Base-by-base conservation (phyloP, 2,888 invertebrate genomes). In the Abscondita cerata region DNA sequence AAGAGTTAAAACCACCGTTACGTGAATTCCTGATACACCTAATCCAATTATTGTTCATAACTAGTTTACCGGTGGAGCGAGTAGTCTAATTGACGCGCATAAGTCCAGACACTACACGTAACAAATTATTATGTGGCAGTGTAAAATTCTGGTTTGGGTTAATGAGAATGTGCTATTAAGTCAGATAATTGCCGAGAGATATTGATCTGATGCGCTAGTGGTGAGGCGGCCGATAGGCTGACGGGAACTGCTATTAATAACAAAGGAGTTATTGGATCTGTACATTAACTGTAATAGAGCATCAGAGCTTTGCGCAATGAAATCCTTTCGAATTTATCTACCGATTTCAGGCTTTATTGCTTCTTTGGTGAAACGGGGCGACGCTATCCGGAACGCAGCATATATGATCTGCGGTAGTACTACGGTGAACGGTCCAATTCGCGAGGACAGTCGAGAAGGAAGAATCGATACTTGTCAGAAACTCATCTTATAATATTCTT, bases 301-400 rank as follows among this genome's bases (percentile, higher is more conserved):
- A 76, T 74, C 73, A 69, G 70, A 73, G 73, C 73, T 72, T 75
- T 74, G 74, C 73, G 74, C 75, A 74, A 73, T 75, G 72, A 76
- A 75, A 76, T 76, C 75, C 75, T 75, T 76, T 73, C 74, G 74
- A 76, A 78, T 78, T 78, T 77, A 78, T 78, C 76, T 76, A 72
- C 73, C 75, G 75, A 75, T 75, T 77, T 75, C 74, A 75, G 74
- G 72, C 74, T 77, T 77, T 76, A 76, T 76, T 75, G 74, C 75
- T 72, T 74, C 74, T 74, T 74, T 71, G 69, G 60, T 65, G 69
- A 68, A 69, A 66, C 68, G 62, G 65, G 69, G 64, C 64, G 62
- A 53, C 55, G 57, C 55, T 64, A 64, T 62, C 62, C 66, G 64
- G 53, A 63, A 64, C 54, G 55, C 58, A 52, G 60, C 63, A 65